Evolutionary conservation across 2,888 invertebrate species (phyloP), one percentile per base, ranked within the genome.

Genomic region (Cerceris ruficornis): DNA sequence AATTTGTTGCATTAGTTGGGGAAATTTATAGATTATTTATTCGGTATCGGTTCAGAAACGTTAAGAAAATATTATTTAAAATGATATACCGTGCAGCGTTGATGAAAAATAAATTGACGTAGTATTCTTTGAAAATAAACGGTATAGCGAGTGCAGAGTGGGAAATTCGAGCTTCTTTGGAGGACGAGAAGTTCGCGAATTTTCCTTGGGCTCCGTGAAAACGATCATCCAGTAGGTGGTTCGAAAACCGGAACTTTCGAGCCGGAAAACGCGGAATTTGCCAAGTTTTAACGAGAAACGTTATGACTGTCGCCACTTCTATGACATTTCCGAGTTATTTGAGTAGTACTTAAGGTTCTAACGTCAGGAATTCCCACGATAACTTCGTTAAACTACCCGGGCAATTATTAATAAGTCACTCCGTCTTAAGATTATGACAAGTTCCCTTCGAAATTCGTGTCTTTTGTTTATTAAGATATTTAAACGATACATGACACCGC

Each of bases 271-370:
- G 75, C 60, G 52, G 65, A 69, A 17, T 15, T 77, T 43, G 50
- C 39, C 54, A 81, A 84, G 78, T 83, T 81, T 72, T 75, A 83
- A 83, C 84, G 73, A 84, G 68, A 62, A 76, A 76, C 54, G 41
- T 14, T 58, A 65, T 62, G 55, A 50, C 43, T 49, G 49, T 17
- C 64, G 6, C 13, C 43, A 59, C 46, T 54, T 14, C 59, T 42
- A 61, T 57, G 52, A 58, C 65, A 52, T 8, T 55, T 14, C 41
- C 50, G n/a, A 11, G 17, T 6, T 17, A 42, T 15, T 49, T n/a
- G 14, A 42, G 43, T 9, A 11, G 8, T 17, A 46, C 54, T 61
- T 13, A 61, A 55, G 14, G 11, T 42, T 28, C 11, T 49, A 14
- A 43, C 6, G 39, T 50, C 60, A 46, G 8, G 52, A 65, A 76